Evolutionary conservation across 2,888 invertebrate genomes (phyloP).

Genomic region (Cheilosia scutellata): DNA sequence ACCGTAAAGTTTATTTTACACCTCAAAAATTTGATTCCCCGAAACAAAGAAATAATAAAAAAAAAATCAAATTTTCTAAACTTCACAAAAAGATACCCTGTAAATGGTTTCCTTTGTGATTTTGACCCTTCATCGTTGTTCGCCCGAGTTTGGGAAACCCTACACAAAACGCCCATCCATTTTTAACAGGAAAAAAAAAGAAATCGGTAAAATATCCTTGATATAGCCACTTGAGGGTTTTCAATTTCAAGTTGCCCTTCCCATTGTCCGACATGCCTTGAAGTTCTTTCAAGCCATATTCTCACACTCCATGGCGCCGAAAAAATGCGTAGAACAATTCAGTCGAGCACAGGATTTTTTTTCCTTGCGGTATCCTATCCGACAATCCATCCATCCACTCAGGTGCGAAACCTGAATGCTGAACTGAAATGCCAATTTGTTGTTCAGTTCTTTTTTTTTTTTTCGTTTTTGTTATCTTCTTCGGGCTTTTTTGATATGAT

Average conservation of each 20-base stretch:
- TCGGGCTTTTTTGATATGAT: not conserved
- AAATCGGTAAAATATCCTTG: constrained; percentile 22
- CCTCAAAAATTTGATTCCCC: constrained; percentile 26
- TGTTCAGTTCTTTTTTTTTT: constrained; percentile 19
- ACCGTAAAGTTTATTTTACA: constrained; percentile 43
- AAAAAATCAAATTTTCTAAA: constrained; percentile 28
- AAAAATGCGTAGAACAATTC: constrained; percentile 36
- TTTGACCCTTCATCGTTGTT: constrained; percentile 41
- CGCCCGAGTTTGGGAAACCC: not conserved
- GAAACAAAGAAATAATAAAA: not conserved
- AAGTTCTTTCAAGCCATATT: not conserved
- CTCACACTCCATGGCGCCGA: not conserved
- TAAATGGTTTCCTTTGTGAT: constrained; percentile 41
- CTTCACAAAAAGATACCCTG: constrained; percentile 8
- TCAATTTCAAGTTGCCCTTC: constrained; percentile 25
- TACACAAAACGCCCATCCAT: constrained; percentile 10
- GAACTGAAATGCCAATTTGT: constrained; percentile 41
- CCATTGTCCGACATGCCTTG: not conserved
- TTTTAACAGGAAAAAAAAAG: constrained; percentile 6
- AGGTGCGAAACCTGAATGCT: constrained; percentile 25
- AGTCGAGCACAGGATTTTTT: constrained; percentile 22
- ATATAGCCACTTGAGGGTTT: constrained; percentile 38
- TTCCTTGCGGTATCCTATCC: not conserved
- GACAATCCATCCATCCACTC: constrained; percentile 1
- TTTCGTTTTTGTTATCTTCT: constrained; percentile 8